These are phyloP conservation scores for Cephalopterus ornatus DNA, from an alignment of 2,113 vertebrate genomes.

Conservation along the genomic window DNA sequence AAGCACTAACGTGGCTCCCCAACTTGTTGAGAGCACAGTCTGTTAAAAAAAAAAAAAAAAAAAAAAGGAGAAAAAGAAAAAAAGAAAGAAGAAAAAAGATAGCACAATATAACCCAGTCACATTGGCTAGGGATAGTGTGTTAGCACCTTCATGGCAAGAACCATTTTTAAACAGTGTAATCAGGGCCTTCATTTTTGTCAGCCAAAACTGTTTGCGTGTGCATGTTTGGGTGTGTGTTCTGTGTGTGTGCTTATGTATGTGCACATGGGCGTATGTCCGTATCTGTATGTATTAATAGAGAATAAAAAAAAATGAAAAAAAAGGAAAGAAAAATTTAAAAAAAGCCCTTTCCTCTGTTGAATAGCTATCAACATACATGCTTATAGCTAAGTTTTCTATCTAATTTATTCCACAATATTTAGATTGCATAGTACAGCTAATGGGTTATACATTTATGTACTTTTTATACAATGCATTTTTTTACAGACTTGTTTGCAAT, in stretches of 20 bases:
- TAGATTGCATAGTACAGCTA: slow-evolving; percentile 87
- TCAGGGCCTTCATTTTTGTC: slow-evolving; percentile 51
- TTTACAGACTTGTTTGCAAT: slow-evolving; percentile 70
- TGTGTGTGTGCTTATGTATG: not conserved
- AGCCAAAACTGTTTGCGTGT: slow-evolving; percentile 53
- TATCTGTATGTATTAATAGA: slow-evolving; percentile 73
- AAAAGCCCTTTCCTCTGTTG: slow-evolving; percentile 78
- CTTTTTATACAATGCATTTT: slow-evolving; percentile 69
- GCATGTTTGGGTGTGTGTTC: not conserved
- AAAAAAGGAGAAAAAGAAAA: rapidly evolving
- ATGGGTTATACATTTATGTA: slow-evolving; percentile 79
- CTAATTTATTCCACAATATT: slow-evolving; percentile 91
- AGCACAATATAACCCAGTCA: slow-evolving; percentile 25
- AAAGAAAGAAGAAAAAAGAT: not conserved
- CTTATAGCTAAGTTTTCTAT: slow-evolving; percentile 82
- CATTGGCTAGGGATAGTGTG: slow-evolving; percentile 11
- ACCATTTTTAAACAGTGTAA: slow-evolving; percentile 41
- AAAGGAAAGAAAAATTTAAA: not conserved
- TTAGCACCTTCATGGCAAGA: slow-evolving; percentile 52
- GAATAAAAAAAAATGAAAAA: slow-evolving; percentile 52
- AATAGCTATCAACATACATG: slow-evolving; percentile 82
- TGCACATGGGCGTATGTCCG: not conserved
- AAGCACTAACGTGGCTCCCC: not conserved
- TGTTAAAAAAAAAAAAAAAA: not conserved
- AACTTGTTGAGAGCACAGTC: not conserved